Evolutionary conservation across 2,113 vertebrate genomes (phyloP), one percentile per base, ranked within the genome.

Genomic region (Lutjanus erythropterus): DNA sequence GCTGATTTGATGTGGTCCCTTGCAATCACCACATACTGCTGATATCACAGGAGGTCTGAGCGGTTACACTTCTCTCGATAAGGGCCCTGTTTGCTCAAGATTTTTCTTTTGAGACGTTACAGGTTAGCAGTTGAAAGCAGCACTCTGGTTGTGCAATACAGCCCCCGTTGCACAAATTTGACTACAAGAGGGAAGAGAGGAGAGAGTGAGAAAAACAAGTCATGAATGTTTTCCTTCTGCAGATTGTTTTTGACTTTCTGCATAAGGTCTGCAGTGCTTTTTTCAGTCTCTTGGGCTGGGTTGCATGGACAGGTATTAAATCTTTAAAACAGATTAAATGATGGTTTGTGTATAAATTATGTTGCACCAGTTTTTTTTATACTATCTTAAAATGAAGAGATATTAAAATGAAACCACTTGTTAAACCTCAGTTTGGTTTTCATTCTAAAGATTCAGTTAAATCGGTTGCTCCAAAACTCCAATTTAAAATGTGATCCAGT

Each of bases 131-230:
- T 69, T 87, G 64, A 18, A 85, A 76, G 77, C 61, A 79, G 52
- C 74, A 49, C 18, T 68, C 46, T 53, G 35, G 55, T 92, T 93
- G 88, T 80, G 90, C 66, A 92, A 92, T 75, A 77, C 41, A 23
- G 16, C 15, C 44, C 33, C 2, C 9, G 25, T 75, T 83, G 70
- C 75, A 60, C 65, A 80, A 80, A 86, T 71, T 21, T 74, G 49
- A 25, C 70, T 61, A 14, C 21, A 65, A 61, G 62, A 60, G 27
- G 62, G 66, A 61, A 71, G 46, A 25, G 35, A 60, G 53, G 59
- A 68, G 68, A 68, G 68, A 80, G 50, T 55, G 60, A 75, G 74
- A 76, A 86, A 89, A 90, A 80, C 78, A 91, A 86, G 61, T 42
- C 33, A 18, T 62, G 62, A 75, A 85, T 77, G 75, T 83, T 89